A percentile compares a stretch with the other conserved stretches of the same genome.
Conservation (phyloP, 2,888 invertebrate species). For the Platycheirus albimanus region DNA sequence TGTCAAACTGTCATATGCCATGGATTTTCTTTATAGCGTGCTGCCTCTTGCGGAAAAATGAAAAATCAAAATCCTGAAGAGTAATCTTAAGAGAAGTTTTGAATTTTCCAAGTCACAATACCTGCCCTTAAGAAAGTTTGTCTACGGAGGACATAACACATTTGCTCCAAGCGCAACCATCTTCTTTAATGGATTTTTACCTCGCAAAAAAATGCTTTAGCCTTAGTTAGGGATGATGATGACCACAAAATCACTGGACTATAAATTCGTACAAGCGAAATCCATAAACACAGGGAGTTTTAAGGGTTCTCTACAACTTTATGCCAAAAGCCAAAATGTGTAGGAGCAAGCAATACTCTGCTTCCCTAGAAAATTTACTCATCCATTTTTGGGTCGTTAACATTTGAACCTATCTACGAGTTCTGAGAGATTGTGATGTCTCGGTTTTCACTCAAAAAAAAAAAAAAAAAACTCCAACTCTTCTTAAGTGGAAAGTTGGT, state of each 20-base stretch:
- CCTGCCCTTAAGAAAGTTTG: neutral
- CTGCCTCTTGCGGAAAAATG: too few species aligned
- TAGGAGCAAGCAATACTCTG: conserved; percentile 11
- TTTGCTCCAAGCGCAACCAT: neutral
- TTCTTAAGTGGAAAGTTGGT: conserved; percentile 29
- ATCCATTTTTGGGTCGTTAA: conserved; percentile 62
- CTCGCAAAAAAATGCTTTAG: conserved; percentile 20
- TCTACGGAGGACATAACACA: neutral
- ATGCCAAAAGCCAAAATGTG: neutral
- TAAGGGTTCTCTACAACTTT: neutral
- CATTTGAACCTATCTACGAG: conserved; percentile 64
- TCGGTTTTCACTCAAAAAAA: neutral
- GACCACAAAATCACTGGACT: conserved; percentile 62
- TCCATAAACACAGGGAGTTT: neutral
- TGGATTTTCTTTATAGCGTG: too few species aligned
- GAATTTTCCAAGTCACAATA: neutral
- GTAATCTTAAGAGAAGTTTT: too few species aligned
- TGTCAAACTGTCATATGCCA: too few species aligned
- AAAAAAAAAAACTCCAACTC: neutral
- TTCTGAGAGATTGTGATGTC: conserved; percentile 11
- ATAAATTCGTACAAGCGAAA: conserved; percentile 49
- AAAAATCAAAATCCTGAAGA: too few species aligned
- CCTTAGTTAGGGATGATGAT: conserved; percentile 24
- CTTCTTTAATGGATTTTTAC: conserved; percentile 22
- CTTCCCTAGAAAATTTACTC: conserved; percentile 3